Conservation (phyloP, 1,140 invertebrate species). For the Apis cerana region DNA sequence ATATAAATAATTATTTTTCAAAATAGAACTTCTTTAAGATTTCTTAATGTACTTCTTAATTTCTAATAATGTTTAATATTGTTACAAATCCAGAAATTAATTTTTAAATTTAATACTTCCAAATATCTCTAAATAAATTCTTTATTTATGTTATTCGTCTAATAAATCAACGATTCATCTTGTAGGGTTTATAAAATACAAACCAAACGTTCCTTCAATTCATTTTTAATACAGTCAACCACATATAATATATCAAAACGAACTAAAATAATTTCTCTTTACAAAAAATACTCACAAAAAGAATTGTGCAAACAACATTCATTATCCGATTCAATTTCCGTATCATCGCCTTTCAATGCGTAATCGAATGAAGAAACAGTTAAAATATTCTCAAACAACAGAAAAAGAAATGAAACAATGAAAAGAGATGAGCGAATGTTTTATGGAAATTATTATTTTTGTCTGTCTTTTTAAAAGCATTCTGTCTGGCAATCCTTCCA, state of each 20-base stretch:
- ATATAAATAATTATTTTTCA: no score
- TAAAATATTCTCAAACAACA: neutral
- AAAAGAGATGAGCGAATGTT: conserved; percentile 1
- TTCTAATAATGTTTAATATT: no score
- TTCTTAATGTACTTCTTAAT: no score
- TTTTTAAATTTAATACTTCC: no score
- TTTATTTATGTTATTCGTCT: no score
- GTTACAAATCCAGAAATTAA: no score
- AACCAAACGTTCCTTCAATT: neutral
- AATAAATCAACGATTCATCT: neutral
- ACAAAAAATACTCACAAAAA: conserved; percentile 2
- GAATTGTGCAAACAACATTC: neutral
- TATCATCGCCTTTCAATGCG: neutral
- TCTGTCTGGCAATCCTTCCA: neutral
- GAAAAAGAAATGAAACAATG: neutral
- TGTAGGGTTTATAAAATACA: neutral
- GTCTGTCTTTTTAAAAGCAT: conserved; percentile 8
- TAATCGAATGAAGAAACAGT: neutral
- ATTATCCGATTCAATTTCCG: neutral
- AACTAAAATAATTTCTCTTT: neutral
- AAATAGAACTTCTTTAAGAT: no score
- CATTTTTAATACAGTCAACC: neutral
- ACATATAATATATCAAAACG: neutral
- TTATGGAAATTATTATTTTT: conserved; percentile 13
- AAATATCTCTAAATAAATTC: no score